These are phyloP conservation scores for Drosophila suboccidentalis DNA, from an alignment of 2,888 invertebrate genomes.

Conservation along the genomic window DNA sequence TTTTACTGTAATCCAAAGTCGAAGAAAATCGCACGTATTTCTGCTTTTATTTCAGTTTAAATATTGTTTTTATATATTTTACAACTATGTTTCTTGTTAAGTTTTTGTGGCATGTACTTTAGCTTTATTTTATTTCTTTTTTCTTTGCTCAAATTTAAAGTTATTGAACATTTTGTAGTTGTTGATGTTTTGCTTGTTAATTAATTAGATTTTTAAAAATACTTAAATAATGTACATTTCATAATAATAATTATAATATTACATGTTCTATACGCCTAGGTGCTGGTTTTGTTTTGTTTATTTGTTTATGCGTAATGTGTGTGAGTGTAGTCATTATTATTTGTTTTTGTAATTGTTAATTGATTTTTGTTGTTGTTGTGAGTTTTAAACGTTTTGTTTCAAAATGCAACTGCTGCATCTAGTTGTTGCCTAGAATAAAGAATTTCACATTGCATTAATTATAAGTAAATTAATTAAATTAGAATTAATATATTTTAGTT, in stretches of 20 bases:
- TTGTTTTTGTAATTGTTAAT: slow-evolving; percentile 17
- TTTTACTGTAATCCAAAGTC: slow-evolving; percentile 30
- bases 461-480: slow-evolving; percentile 41
- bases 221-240: slow-evolving; percentile 66
- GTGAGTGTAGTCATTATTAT: slow-evolving; percentile 13
- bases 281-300: slow-evolving; percentile 3
- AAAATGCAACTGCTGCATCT: slow-evolving; percentile 60
- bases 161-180: slow-evolving; percentile 35
- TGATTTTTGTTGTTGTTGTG: slow-evolving; percentile 10
- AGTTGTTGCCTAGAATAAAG: slow-evolving; percentile 45
- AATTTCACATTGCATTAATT: slow-evolving; percentile 43
- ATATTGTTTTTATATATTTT: slow-evolving; percentile 48
- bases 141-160: slow-evolving; percentile 32
- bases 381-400: slow-evolving; percentile 26
- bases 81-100: slow-evolving; percentile 43
- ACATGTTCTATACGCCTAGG: slow-evolving; percentile 34
- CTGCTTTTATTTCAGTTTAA: slow-evolving; percentile 46
- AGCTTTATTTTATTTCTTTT: slow-evolving; percentile 6
- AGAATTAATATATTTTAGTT: slow-evolving; percentile 32
- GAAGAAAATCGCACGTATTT: slow-evolving; percentile 44
- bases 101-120: slow-evolving; percentile 31
- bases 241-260: slow-evolving; percentile 48
- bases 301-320: slow-evolving; percentile 14
- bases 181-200: slow-evolving; percentile 26
- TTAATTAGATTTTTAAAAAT: slow-evolving; percentile 53